Percentiles rank a stretch among this genome's conserved stretches.
Conservation (phyloP, 1,140 invertebrate species). For the Cepaea nemoralis region DNA sequence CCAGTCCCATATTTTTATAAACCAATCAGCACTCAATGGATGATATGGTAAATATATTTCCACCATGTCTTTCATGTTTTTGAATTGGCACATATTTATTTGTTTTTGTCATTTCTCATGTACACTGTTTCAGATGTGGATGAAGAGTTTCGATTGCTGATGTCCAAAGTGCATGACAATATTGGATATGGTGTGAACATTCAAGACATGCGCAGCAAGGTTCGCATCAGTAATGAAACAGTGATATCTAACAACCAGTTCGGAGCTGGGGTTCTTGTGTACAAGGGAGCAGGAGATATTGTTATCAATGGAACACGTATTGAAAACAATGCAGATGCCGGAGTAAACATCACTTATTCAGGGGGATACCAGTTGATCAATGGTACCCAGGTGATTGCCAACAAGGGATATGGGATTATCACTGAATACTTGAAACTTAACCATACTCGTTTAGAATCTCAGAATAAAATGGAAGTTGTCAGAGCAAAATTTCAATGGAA, state of each 20-base stretch:
- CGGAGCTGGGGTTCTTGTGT: constrained; percentile 67
- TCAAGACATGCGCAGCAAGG: constrained; percentile 68
- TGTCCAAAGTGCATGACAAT: constrained; percentile 65
- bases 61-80: background rate
- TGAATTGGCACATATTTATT: background rate
- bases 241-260: constrained; percentile 64
- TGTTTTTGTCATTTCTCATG: background rate
- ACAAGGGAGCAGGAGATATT: constrained; percentile 68
- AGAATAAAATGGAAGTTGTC: constrained; percentile 62
- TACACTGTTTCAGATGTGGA: constrained; percentile 44
- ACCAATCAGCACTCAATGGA: no score
- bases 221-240: constrained; percentile 60
- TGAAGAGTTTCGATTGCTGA: constrained; percentile 63
- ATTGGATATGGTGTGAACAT: constrained; percentile 68
- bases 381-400: constrained; percentile 77
- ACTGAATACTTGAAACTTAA: constrained; percentile 63
- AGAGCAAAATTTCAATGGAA: constrained; percentile 59
- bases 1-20: no score
- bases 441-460: constrained; percentile 58
- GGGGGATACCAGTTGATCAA: constrained; percentile 92
- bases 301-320: constrained; percentile 65
- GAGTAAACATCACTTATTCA: constrained; percentile 86
- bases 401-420: constrained; percentile 67
- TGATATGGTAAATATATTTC: no score
- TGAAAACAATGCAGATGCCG: constrained; percentile 60